Evolutionary conservation across 2,888 invertebrate species (phyloP), one percentile per base, ranked within the genome.

Genomic region (Pseudanteris insignis): DNA sequence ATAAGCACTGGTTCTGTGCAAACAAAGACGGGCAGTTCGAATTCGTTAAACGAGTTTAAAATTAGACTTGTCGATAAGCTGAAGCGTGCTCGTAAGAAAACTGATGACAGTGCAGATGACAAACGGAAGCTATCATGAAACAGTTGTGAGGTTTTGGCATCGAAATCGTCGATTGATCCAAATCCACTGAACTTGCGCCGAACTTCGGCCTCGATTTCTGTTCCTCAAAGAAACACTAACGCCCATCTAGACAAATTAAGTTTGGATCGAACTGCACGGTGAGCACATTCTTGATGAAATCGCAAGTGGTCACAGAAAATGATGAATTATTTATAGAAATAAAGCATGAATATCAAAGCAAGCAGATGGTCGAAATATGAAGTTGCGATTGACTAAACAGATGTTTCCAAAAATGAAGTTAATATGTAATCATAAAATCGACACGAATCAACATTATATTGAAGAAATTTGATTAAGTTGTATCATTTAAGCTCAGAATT

Each of bases 31-130:
- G 84, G 84, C 30, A 85, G 84, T 51, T 83, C 82, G 63, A 84
- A 81, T 67, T 86, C 86, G 69, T 78, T 89, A 63, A 89, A 90
- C 80, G 90, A 90, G 82, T 91, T 91, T 80, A 90, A 91, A 84
- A 88, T 85, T 81, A 85, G 89, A 75, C 84, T 91, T 78, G 87
- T 91, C 79, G 90, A 91, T 81, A 90, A 90, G 81, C 80, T 91
- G 80, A 88, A 88, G 82, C 84, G 87, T 63, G 88, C 89, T 66
- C 82, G 91, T 73, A 85, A 86, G 68, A 85, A 81, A 67, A 83
- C 82, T 55, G 83, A 84, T 66, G 80, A 86, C 68, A 81, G 83
- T 67, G 84, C 84, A 38, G 81, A 83, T 53, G 83, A 80, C 34
- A 79, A 78, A 69, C 71, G 79, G 32, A 80, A 79, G 58, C 69